These are phyloP conservation scores for Boulengeromyrus knoepffleri DNA, from an alignment of 2,113 vertebrate species.

Conservation along the genomic window DNA sequence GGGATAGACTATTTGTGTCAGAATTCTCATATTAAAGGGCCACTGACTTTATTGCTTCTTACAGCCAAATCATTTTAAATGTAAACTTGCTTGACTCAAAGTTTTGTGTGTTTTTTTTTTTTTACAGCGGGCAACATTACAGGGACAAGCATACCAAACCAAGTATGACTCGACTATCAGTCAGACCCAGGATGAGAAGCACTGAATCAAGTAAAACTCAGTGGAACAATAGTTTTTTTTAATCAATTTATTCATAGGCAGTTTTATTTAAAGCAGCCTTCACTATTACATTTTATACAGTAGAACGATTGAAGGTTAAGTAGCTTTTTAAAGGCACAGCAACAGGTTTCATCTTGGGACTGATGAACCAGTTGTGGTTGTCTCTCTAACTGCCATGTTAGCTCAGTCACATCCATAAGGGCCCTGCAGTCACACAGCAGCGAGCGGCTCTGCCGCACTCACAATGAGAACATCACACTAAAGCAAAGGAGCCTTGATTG, in stretches of 20 bases:
- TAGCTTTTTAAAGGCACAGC: neutral
- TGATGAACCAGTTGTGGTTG: neutral
- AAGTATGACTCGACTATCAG: neutral
- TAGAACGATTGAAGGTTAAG: neutral
- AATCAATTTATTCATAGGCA: neutral
- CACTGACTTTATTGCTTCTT: neutral
- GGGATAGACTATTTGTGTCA: neutral
- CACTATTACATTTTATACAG: neutral
- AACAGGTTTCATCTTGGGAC: neutral
- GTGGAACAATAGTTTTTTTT: neutral
- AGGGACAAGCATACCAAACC: neutral
- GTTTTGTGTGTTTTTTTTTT: neutral
- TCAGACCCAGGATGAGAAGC: neutral
- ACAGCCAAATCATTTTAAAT: neutral
- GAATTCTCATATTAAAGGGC: neutral
- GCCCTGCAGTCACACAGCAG: neutral
- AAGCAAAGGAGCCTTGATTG: neutral
- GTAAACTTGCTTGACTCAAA: neutral
- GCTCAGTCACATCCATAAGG: neutral
- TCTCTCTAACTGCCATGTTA: neutral
- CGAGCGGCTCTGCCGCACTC: neutral
- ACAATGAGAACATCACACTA: neutral
- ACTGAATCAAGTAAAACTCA: neutral
- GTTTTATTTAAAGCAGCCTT: neutral
- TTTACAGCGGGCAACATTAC: neutral